phyloP scores from a whole-genome alignment of 2,888 invertebrate species.

The Leptarthrus brevirostris region DNA sequence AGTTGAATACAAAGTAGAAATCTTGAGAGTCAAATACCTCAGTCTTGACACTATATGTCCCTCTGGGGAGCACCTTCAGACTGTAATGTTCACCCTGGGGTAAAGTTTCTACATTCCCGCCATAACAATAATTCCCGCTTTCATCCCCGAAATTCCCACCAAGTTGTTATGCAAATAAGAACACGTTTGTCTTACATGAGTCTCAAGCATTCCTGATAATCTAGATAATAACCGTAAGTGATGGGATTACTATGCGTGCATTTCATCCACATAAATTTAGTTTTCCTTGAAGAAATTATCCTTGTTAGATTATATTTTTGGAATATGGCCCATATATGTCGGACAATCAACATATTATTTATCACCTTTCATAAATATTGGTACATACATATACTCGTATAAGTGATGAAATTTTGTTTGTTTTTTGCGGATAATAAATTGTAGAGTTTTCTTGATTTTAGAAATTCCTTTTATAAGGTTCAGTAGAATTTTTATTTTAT shows the following conservation, averaged over 20 bases:
- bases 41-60: not conserved
- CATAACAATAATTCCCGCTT: conserved; percentile 43
- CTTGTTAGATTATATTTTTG: not conserved
- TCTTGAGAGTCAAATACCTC: not conserved
- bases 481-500: no score
- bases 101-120: conserved; percentile 16
- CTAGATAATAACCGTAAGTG: conserved; percentile 39
- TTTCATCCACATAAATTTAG: conserved; percentile 10
- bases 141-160: conserved; percentile 27
- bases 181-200: conserved; percentile 29
- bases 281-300: not conserved
- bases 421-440: no score
- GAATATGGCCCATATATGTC: conserved; percentile 22
- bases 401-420: no score
- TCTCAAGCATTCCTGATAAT: conserved; percentile 22
- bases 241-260: conserved; percentile 40
- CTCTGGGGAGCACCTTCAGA: not conserved
- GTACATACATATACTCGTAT: no score
- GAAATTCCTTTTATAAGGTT: no score
- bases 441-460: no score
- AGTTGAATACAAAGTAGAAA: conserved; percentile 33
- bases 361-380: conserved; percentile 20
- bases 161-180: conserved; percentile 45
- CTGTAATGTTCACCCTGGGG: conserved; percentile 6
- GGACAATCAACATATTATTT: conserved; percentile 38